Evolutionary conservation across 2,888 invertebrate species (phyloP).

Genomic region (Melieria picta): DNA sequence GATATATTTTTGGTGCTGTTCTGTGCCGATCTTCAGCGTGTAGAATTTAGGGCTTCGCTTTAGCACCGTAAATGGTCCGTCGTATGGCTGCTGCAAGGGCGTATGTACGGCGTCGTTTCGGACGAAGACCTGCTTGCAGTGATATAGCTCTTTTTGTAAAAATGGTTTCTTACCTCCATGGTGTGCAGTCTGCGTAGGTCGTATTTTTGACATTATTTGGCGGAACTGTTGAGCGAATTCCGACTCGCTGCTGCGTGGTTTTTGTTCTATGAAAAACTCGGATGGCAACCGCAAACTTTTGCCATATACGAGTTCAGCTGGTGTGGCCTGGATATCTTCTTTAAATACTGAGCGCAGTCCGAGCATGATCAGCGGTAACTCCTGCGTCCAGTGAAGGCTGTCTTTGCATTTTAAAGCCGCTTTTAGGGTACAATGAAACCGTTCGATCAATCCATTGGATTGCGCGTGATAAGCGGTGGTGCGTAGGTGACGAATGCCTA

Average conservation of each 20-base stretch:
- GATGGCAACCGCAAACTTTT: constrained; percentile 43
- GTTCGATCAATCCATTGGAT: no score
- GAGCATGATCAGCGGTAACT: constrained; percentile 55
- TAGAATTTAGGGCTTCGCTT: constrained; percentile 21
- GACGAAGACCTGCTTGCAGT: no score
- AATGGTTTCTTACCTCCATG: constrained; percentile 25
- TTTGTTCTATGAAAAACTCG: constrained; percentile 27
- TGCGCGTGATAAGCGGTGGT: no score
- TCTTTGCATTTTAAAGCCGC: no score
- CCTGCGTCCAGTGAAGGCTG: constrained; percentile 45
- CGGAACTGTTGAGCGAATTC: constrained; percentile 32
- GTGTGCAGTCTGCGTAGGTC: constrained; percentile 22
- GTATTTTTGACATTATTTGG: constrained; percentile 18
- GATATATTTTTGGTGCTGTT: constrained; percentile 12
- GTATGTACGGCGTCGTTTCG: no score
- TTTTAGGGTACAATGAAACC: no score
- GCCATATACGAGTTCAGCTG: constrained; percentile 55
- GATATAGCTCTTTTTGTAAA: no score
- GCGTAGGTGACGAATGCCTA: constrained; percentile 36
- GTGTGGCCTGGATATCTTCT: constrained; percentile 49
- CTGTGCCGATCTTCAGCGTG: constrained; percentile 1
- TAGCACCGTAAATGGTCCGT: constrained; percentile 29
- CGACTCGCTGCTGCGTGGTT: constrained; percentile 20
- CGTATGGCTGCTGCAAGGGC: no score
- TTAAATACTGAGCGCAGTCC: constrained; percentile 52